Base-by-base conservation (phyloP, 2,888 invertebrate genomes). In the Tetranychus piercei region DNA sequence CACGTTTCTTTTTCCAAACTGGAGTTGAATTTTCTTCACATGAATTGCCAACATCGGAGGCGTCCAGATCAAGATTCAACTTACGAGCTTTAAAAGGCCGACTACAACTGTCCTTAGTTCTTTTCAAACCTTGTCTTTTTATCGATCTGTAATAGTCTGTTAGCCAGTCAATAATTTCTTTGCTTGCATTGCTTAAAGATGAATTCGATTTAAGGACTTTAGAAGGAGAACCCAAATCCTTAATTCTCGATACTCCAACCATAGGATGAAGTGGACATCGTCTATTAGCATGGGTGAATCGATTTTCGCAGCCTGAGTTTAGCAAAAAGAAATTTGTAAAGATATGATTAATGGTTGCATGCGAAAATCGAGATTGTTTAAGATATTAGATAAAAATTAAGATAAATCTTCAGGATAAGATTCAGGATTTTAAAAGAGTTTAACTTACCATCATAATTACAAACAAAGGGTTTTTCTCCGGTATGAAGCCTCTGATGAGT, bases 401-500 rank as follows among this genome's bases (percentile, higher is more conserved):
- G 43, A 44, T 23, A 34, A 34, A 34, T 34, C 5, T 5, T 4
- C 3, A 34, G 3, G 34, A 34, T 34, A 43, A 15, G 1, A 43
- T 43, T 65, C 5, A n/a, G 11, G 22, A 18, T 43, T 43, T 43
- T 34, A 44, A 23, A 72, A 44, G 18, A 18, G 6, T 6, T 5
- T n/a, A 44, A 73, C 34, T 22, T 72, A 75, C 75, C 75, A 23
- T 72, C 67, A 22, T 23, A 20, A 9, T 87, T 85, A 82, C 90
- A 89, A 44, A 87, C 82, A 81, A 89, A 90, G 3, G 89, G 89
- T 79, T 89, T 88, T 80, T 89, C 89, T 44, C 89, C 89, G 0
- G 89, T 89, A 80, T 90, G 90, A 2, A 89, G 82, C 77, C 90
- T 83, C 80, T 89, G 89, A 81, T 90, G 90, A 0, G 90, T 90